A percentile compares a stretch with the other conserved stretches of the same genome.
Conservation (phyloP, 2,888 invertebrate genomes). For the Monochamus alternatus region DNA sequence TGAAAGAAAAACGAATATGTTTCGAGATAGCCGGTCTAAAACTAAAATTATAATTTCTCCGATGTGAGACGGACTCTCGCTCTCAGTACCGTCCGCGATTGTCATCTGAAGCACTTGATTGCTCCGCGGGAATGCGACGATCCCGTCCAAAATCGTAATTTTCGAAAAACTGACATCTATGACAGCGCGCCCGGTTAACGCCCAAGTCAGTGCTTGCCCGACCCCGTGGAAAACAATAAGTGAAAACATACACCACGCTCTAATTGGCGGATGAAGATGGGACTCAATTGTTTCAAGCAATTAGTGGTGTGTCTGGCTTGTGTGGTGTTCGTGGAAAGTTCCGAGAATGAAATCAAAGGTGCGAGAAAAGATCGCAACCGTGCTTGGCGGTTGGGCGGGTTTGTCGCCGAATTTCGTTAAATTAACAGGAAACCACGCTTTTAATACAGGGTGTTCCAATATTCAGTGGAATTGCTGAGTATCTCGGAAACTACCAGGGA, state of each 20-base stretch:
- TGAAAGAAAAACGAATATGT: constrained; percentile 58
- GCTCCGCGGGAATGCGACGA: not conserved
- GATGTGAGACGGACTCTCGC: constrained; percentile 60
- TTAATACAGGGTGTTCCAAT: not conserved
- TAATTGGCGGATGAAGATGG: constrained; percentile 65
- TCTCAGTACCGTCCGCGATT: constrained; percentile 60
- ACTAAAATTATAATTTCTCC: constrained; percentile 67
- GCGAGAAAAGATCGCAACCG: constrained; percentile 33
- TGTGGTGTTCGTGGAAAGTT: constrained; percentile 61
- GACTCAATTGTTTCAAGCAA: constrained; percentile 64
- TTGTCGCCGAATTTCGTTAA: not conserved
- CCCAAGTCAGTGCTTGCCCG: constrained; percentile 16
- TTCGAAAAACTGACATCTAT: constrained; percentile 23
- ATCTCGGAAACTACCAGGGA: no score
- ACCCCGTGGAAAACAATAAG: constrained; percentile 54
- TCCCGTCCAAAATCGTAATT: not conserved
- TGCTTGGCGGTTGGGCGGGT: constrained; percentile 14
- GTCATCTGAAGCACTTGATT: constrained; percentile 35
- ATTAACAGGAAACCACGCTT: not conserved
- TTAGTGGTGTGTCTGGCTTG: constrained; percentile 64
- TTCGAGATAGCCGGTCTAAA: constrained; percentile 64
- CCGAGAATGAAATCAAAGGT: constrained; percentile 68
- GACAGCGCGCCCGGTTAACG: constrained; percentile 7
- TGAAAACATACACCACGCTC: constrained; percentile 63
- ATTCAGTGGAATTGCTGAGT: no score